These are phyloP conservation scores for Anthophora plumipes DNA, from an alignment of 2,888 invertebrate species.

Conservation along the genomic window DNA sequence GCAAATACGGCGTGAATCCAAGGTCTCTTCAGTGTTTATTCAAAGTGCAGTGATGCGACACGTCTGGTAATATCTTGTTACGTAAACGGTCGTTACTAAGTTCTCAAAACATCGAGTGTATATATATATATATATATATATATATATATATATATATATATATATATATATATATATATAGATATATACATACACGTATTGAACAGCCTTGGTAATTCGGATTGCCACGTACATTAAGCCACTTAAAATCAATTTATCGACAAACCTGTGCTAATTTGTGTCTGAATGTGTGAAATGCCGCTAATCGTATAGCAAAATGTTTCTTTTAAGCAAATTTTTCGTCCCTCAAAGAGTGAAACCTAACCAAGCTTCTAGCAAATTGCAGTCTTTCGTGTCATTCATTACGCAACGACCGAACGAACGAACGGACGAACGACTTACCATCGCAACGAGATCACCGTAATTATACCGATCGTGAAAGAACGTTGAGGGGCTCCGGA, in stretches of 20 bases:
- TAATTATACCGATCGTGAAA: slow-evolving; percentile 34
- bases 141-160: too few relatives aligned
- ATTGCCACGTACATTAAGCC: background rate
- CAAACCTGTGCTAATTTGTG: background rate
- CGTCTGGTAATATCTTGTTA: slow-evolving; percentile 18
- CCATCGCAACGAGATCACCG: slow-evolving; percentile 25
- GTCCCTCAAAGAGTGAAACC: slow-evolving; percentile 12
- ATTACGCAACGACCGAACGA: slow-evolving; percentile 6
- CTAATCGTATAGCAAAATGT: background rate
- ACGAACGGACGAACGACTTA: slow-evolving; percentile 22
- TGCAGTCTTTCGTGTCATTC: slow-evolving; percentile 3
- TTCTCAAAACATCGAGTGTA: background rate
- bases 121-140: too few relatives aligned
- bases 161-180: too few relatives aligned
- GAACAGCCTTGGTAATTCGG: slow-evolving; percentile 19
- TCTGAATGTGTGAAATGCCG: slow-evolving; percentile 9
- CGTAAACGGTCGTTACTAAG: background rate
- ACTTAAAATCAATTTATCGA: background rate
- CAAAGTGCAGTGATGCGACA: slow-evolving; percentile 34
- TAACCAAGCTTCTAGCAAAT: background rate
- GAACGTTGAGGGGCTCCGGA: background rate
- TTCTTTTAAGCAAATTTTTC: background rate
- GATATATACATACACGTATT: too few relatives aligned
- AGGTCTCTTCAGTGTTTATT: slow-evolving; percentile 15
- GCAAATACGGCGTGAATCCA: background rate